Evolutionary conservation across 2,797 vertebrate species (phyloP).

Genomic region (Danionella dracula): DNA sequence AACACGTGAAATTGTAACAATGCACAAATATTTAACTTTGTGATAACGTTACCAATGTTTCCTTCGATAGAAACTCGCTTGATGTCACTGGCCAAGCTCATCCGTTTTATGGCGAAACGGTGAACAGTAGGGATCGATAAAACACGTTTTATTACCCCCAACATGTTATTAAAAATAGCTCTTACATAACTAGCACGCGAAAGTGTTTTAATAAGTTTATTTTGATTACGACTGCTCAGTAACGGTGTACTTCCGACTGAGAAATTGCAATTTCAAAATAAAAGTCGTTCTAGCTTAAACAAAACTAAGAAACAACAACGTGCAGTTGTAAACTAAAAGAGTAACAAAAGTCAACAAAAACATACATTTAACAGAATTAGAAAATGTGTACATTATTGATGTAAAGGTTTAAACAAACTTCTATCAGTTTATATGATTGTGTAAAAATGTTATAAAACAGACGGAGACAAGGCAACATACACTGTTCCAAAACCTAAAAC

Average conservation of each 20-base stretch:
- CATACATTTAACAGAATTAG: no score
- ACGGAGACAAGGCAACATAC: no score
- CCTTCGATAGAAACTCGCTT: constrained; percentile 74
- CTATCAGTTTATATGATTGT: no score
- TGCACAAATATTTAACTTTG: no score
- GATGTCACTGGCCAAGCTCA: constrained; percentile 27
- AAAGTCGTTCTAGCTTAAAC: background rate
- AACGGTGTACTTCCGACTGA: background rate
- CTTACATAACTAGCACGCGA: background rate
- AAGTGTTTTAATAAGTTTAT: background rate
- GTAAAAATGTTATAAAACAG: no score
- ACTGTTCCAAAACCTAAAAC: no score
- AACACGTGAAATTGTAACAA: no score
- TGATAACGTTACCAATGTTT: constrained; percentile 63
- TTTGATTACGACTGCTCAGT: background rate
- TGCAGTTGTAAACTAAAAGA: no score
- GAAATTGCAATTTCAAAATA: constrained; percentile 2
- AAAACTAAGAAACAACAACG: no score
- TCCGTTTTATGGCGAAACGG: background rate
- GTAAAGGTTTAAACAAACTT: no score
- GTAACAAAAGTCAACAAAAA: no score
- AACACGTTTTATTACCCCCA: background rate
- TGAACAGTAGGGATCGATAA: constrained; percentile 6
- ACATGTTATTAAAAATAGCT: background rate
- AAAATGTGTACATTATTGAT: no score